Evolutionary conservation across 2,113 vertebrate species (phyloP).

Genomic region (Chaenocephalus aceratus): DNA sequence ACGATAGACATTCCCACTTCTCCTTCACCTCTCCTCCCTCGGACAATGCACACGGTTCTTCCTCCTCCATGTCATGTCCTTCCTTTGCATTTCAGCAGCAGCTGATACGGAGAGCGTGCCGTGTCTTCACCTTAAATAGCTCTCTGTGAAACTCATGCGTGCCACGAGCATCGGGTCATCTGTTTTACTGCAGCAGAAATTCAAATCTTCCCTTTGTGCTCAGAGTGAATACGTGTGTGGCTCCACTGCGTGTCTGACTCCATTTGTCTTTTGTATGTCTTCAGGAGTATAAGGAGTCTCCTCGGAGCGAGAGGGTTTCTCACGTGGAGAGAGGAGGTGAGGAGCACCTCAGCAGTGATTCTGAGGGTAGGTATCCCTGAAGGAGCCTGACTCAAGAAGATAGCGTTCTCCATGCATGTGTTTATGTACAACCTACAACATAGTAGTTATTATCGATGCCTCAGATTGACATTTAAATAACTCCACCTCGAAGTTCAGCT

Average conservation of each 20-base stretch:
- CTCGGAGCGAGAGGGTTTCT: conserved; percentile 56
- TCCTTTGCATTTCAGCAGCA: conserved; percentile 72
- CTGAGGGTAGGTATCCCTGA: conserved; percentile 74
- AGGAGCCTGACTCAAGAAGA: not conserved
- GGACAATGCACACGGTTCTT: conserved; percentile 69
- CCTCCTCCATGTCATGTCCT: conserved; percentile 36
- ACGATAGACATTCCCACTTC: conserved; percentile 12
- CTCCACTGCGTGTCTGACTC: conserved; percentile 16
- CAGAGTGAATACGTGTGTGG: conserved; percentile 45
- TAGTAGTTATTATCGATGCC: not conserved
- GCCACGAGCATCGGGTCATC: conserved; percentile 42
- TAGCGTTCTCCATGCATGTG: not conserved
- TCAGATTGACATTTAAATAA: not conserved
- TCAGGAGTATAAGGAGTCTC: conserved; percentile 75
- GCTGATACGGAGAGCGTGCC: conserved; percentile 63
- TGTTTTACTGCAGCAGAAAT: conserved; percentile 53
- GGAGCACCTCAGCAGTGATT: conserved; percentile 85
- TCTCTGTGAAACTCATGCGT: conserved; percentile 8
- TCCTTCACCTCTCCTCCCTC: conserved; percentile 47
- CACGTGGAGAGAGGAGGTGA: conserved; percentile 63
- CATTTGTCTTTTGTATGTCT: conserved; percentile 31
- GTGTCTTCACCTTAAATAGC: conserved; percentile 73
- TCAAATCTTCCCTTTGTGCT: conserved; percentile 34
- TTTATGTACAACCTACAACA: not conserved
- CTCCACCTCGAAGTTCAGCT: not conserved